Evolutionary conservation across 2,113 vertebrate genomes (phyloP).

Genomic region (Spermophilus dauricus): DNA sequence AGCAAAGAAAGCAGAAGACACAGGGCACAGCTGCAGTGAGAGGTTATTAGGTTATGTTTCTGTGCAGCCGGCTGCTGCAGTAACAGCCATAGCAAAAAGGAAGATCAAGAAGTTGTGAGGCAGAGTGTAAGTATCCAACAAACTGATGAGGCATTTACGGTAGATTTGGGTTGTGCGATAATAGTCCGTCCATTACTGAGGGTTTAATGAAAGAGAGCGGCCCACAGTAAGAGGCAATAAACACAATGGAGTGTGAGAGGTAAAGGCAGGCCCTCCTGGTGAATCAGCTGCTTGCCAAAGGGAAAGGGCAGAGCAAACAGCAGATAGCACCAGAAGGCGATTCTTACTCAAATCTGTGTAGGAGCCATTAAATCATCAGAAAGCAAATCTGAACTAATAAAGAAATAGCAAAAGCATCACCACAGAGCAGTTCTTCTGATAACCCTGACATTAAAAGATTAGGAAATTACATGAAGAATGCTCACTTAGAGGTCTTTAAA

Average conservation of each 20-base stretch:
- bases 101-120: background rate
- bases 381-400: conserved; percentile 40
- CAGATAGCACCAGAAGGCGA: background rate
- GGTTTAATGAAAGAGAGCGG: conserved; percentile 43
- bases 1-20: background rate
- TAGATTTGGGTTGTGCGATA: conserved; percentile 4
- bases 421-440: background rate
- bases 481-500: background rate
- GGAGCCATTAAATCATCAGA: background rate
- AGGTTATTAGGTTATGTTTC: background rate
- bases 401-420: conserved; percentile 36
- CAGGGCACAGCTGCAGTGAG: background rate
- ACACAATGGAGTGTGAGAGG: conserved; percentile 49
- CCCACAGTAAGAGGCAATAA: conserved; percentile 20
- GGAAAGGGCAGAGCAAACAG: background rate
- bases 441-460: conserved; percentile 12
- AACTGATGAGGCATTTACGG: conserved; percentile 7
- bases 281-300: background rate
- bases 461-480: background rate
- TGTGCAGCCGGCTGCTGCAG: background rate
- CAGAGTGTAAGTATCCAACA: background rate
- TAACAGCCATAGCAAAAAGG: conserved; percentile 1
- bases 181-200: background rate
- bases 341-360: background rate
- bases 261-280: background rate